Base-by-base conservation (phyloP, 2,888 invertebrate genomes). In the Mycogona germanica region DNA sequence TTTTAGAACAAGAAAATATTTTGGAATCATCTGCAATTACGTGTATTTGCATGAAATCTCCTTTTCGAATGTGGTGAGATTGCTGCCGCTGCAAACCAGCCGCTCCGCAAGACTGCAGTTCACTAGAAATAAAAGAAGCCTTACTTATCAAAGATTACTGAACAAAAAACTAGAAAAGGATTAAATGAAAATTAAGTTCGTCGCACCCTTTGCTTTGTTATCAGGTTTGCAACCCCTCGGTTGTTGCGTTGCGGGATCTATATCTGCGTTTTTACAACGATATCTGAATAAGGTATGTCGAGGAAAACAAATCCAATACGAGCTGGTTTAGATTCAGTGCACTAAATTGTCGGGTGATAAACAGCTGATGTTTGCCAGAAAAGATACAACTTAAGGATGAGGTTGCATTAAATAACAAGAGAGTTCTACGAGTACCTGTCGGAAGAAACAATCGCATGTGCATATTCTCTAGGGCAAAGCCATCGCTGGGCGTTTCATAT, bases 31-130 rank as follows among this genome's bases (percentile, higher is more conserved):
- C 21, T 42, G 37, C 38, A 81, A 89, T 81, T 78, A 91, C 88
- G 93, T 95, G 87, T 89, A 95, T 75, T 85, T 84, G 71, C 96
- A 96, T 9, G 87, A 83, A 63, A 91, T 75, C 62, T 87, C 83
- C 64, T 76, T 83, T 51, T 77, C 79, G 68, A 95, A 96, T 17
- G 82, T 82, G 30, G 81, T 78, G 67, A 84, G 86, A 52, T 81
- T 80, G 1, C 84, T 81, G 69, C 84, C 84, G 62, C 76, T 76
- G 67, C 96, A 96, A 57, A 78, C 78, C 48, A 96, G 79, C 7
- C 83, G 84, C 58, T 84, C 83, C 2, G 84, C 87, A 44, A 88
- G 86, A 63, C 82, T 74, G 68, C 95, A 95, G 64, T 76, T 73
- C 32, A 89, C 88, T 86, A n/a, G n/a, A n/a, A n/a, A n/a, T n/a